phyloP scores from a whole-genome alignment of 2,113 vertebrate species.

The Brienomyrus longianalis region DNA sequence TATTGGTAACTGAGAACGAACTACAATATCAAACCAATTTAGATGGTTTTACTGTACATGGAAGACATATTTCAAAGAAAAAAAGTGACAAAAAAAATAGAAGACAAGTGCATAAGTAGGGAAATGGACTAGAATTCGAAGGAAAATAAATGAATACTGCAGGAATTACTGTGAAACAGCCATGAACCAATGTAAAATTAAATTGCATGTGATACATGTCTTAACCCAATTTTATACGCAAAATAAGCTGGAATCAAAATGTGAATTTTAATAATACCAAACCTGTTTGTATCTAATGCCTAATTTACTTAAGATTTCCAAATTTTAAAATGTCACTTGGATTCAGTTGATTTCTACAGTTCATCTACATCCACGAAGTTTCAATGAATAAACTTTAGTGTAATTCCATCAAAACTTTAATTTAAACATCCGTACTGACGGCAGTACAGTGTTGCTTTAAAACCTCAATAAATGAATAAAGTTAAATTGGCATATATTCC shows the following conservation, averaged over 20 bases:
- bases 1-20: not conserved
- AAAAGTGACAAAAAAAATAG: not conserved
- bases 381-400: not conserved
- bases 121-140: not conserved
- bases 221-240: not conserved
- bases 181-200: not conserved
- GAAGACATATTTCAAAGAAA: not conserved
- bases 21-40: not conserved
- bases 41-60: not conserved
- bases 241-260: not conserved
- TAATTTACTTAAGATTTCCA: not conserved
- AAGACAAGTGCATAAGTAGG: not conserved
- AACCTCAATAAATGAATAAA: not conserved
- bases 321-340: not conserved
- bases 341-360: not conserved
- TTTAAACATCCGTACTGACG: not conserved
- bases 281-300: not conserved
- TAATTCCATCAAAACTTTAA: not conserved
- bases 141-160: not conserved
- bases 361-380: not conserved
- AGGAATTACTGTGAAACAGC: not conserved
- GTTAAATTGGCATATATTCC: not conserved
- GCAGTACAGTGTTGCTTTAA: not conserved
- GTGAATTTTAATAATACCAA: not conserved
- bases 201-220: not conserved